Base-by-base conservation (phyloP, 2,113 vertebrate species). In the Physeter macrocephalus region DNA sequence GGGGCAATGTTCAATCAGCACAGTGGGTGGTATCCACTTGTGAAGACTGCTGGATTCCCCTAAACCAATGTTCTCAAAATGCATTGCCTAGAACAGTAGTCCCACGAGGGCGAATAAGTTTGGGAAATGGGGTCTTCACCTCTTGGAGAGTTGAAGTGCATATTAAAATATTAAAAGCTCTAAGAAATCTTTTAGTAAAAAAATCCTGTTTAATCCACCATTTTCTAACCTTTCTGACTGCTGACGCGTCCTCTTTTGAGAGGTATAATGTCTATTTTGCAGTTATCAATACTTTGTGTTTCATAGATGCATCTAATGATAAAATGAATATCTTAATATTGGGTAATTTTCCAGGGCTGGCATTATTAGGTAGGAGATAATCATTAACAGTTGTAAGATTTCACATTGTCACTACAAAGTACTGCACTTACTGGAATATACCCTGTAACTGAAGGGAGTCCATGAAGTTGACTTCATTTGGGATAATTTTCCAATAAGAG, bases 171-270 rank as follows among this genome's bases (percentile, higher is more conserved):
- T 57, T 34, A 43, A 86, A n/a, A 77, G 17, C 54, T 64, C 59
- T 41, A 49, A 49, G 72, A 84, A 84, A 23, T 78, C 61, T 41
- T 66, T 59, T 20, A 34, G 61, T 77, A 46, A 54, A 94, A 62
- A 92, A 91, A 61, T n/a, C 27, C 27, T 67, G 15, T 72, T n/a
- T 39, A 88, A 91, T 27, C 41, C 43, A 91, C 39, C 69, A 41
- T 77, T 77, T 72, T 75, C 67, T 87, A 59, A 81, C 34, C 74
- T 85, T 87, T 83, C 87, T 46, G 41, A n/a, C 66, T 82, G 23
- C 52, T 66, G 78, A 80, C 91, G 61, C 89, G 20, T 57, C 49
- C 43, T 83, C 49, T 81, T 72, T 36, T n/a, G 59, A 87, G 66
- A 59, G 23, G 25, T 49, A 2, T n/a, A 27, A 29, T 62, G 23